Evolutionary conservation across 2,797 vertebrate genomes (phyloP).

Genomic region (Balearica regulorum): DNA sequence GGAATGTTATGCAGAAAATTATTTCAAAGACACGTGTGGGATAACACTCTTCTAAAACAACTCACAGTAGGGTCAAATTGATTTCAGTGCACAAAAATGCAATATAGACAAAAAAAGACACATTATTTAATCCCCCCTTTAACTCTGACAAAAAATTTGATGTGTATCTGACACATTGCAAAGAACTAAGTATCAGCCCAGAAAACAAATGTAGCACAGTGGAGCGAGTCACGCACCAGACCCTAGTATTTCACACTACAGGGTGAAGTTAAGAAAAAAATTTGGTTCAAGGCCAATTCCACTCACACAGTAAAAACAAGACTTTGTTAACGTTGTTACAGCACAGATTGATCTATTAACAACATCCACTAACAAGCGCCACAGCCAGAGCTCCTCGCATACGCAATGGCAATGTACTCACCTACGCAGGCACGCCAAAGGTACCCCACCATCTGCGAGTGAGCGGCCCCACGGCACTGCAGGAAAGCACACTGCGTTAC

Average conservation of each 20-base stretch:
- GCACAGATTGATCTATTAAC: background rate
- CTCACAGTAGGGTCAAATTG: rapidly evolving
- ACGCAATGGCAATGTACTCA: rapidly evolving
- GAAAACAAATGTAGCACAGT: background rate
- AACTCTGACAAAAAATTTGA: background rate
- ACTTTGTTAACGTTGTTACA: background rate
- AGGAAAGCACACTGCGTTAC: rapidly evolving
- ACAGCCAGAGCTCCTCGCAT: background rate
- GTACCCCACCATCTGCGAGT: background rate
- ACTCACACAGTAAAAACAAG: background rate
- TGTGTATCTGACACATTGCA: background rate
- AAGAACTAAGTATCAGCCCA: background rate
- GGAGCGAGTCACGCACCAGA: background rate
- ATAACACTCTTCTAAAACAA: rapidly evolving
- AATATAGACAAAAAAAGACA: background rate
- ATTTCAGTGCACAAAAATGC: background rate
- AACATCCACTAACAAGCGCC: background rate
- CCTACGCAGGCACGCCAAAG: rapidly evolving
- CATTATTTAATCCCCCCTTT: background rate
- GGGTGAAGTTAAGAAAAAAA: background rate
- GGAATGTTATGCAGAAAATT: rapidly evolving
- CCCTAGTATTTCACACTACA: rapidly evolving
- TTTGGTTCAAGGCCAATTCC: background rate
- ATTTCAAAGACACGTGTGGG: rapidly evolving
- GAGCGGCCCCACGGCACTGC: rapidly evolving